Base-by-base conservation (phyloP, 2,797 vertebrate species). In the Taeniopygia guttata region DNA sequence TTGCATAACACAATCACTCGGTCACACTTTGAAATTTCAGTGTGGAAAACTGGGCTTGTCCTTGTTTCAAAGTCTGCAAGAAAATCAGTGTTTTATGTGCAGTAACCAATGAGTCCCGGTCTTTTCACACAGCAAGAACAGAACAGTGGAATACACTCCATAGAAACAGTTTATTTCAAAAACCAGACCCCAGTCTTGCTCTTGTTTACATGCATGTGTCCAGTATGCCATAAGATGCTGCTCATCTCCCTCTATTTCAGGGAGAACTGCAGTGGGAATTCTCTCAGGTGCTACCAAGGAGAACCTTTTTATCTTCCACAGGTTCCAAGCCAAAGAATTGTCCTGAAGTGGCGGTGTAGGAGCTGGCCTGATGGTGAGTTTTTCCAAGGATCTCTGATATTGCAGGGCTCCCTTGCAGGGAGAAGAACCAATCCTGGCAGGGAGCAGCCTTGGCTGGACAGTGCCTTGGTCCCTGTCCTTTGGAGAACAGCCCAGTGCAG, bases 331-430 rank as follows among this genome's bases (percentile, higher is more conserved):
- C 96, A 96, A 91, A 97, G 97, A 84, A 93, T 98, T 16, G 58
- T 96, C 77, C 94, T 97, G 93, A 98, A 97, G 91, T 97, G 97
- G 97, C 81, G 97, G 64, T 96, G 95, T 27, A 93, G 88, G 75
- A 98, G 73, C 85, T 97, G 97, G 97, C 97, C 97, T 9, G 97
- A 97, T 0, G 97, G 97, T 97, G 96, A 88, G 96, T 95, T 32
- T 10, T 10, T 19, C 2, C 30, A 36, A 22, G 59, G 49, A 4
- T 60, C 69, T 55, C 34, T 45, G 1, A 2, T 0, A 1, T 0
- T 17, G 10, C 19, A 64, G 79, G 29, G 66, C 30, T 70, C 64
- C 23, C 12, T 4, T 7, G 64, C 25, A 34, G 46, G 69, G 60
- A 32, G 34, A 13, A 62, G 63, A 49, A 27, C 2, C 48, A 66